Evolutionary conservation across 1,140 invertebrate genomes (phyloP).

Genomic region (Halyomorpha halys): DNA sequence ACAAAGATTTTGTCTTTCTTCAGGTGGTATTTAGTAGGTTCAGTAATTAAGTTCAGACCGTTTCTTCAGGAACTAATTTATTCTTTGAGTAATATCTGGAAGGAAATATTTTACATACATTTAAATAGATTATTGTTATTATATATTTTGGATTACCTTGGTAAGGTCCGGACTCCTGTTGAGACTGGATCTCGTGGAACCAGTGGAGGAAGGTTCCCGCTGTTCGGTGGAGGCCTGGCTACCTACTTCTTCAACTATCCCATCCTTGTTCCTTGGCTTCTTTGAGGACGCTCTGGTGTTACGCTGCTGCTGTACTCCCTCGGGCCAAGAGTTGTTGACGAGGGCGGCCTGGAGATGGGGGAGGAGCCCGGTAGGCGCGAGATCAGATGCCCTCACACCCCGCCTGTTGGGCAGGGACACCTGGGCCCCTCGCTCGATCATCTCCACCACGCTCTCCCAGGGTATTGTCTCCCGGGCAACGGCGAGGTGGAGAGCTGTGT

Average conservation of each 20-base stretch:
- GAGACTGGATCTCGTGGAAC: conserved; percentile 30
- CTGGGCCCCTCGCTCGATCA: conserved; percentile 43
- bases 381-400: conserved; percentile 39
- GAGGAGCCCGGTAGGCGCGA: conserved; percentile 36
- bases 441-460: conserved; percentile 41
- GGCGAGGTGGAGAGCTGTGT: conserved; percentile 46
- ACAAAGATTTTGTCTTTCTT: too few species aligned
- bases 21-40: too few species aligned
- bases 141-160: conserved; percentile 26
- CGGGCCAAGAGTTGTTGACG: conserved; percentile 36
- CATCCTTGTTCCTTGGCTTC: conserved; percentile 23
- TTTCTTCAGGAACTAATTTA: too few species aligned
- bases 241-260: conserved; percentile 30
- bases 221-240: conserved; percentile 30
- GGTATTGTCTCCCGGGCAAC: conserved; percentile 41
- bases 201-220: conserved; percentile 31
- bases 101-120: too few species aligned
- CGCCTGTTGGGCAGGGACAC: conserved; percentile 39
- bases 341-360: conserved; percentile 37
- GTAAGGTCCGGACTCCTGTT: conserved; percentile 28
- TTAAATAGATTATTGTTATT: background rate
- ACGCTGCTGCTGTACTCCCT: conserved; percentile 30
- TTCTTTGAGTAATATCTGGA: too few species aligned
- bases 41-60: too few species aligned
- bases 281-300: conserved; percentile 24